Conservation (phyloP, 2,113 vertebrate species). For the Heptranchias perlo region DNA sequence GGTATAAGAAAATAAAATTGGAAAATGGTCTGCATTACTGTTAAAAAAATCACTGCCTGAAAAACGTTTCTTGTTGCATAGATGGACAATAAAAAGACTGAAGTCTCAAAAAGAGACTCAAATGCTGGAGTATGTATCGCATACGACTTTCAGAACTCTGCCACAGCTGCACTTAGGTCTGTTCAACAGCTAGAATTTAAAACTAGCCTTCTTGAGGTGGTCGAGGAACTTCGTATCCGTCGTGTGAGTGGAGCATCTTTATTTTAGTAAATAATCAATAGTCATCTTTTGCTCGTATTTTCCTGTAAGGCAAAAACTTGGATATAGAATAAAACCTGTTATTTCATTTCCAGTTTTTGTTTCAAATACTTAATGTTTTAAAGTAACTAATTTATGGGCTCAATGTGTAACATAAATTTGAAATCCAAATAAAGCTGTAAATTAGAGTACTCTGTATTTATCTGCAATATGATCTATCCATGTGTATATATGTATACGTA, state of each 20-base stretch:
- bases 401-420: neutral
- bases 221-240: constrained; percentile 81
- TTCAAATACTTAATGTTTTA: neutral
- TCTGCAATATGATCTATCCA: neutral
- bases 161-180: constrained; percentile 65
- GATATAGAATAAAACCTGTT: neutral
- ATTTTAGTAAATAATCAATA: neutral
- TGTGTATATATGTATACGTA: neutral
- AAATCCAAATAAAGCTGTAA: neutral
- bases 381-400: neutral
- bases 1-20: neutral
- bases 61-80: neutral
- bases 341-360: neutral
- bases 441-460: neutral
- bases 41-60: neutral
- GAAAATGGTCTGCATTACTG: too few species aligned
- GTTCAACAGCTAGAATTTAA: constrained; percentile 80
- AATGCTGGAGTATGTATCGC: neutral
- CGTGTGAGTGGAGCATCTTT: constrained; percentile 60
- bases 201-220: constrained; percentile 70
- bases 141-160: constrained; percentile 8
- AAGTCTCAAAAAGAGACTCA: neutral
- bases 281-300: neutral
- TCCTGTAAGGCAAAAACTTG: neutral
- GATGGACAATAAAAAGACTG: constrained; percentile 11